Conservation (phyloP, 1,140 invertebrate species). For the Zaprionus inermis region DNA sequence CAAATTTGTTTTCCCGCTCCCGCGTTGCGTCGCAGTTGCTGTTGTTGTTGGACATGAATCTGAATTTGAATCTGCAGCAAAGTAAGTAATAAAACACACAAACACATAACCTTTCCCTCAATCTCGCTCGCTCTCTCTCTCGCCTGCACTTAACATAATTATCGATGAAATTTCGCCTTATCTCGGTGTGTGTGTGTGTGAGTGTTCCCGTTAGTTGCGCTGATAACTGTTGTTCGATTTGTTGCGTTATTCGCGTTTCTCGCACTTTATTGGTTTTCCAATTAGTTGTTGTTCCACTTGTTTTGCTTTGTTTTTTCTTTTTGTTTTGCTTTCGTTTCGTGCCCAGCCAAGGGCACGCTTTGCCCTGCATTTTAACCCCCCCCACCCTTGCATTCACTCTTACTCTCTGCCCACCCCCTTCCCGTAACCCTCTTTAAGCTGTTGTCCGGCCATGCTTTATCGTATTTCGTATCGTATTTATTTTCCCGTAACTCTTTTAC, state of each 20-base stretch:
- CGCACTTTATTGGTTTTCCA: conserved; percentile 75
- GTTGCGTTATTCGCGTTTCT: conserved; percentile 3
- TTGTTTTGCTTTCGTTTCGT: conserved; percentile 44
- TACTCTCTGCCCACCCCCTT: background rate
- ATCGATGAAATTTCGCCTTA: conserved; percentile 44
- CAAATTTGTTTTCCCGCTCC: conserved; percentile 56
- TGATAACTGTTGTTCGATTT: conserved; percentile 66
- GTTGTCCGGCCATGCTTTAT: conserved; percentile 46
- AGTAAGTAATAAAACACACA: conserved; percentile 35
- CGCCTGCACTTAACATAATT: conserved; percentile 44
- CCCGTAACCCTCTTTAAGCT: conserved; percentile 28
- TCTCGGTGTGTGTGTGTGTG: conserved; percentile 9
- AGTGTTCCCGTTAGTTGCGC: conserved; percentile 23
- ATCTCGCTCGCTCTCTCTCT: background rate
- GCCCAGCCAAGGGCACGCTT: conserved; percentile 28
- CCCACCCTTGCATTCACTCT: conserved; percentile 13
- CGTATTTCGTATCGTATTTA: conserved; percentile 41
- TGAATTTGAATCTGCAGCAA: conserved; percentile 49
- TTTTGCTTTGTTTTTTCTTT: background rate
- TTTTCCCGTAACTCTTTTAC: conserved; percentile 20
- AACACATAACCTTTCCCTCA: background rate
- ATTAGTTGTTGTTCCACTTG: conserved; percentile 59
- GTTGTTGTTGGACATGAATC: conserved; percentile 46
- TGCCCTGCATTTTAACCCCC: conserved; percentile 4
- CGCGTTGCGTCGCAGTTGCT: conserved; percentile 40